Base-by-base conservation (phyloP, 2,113 vertebrate genomes). In the Pipra filicauda region DNA sequence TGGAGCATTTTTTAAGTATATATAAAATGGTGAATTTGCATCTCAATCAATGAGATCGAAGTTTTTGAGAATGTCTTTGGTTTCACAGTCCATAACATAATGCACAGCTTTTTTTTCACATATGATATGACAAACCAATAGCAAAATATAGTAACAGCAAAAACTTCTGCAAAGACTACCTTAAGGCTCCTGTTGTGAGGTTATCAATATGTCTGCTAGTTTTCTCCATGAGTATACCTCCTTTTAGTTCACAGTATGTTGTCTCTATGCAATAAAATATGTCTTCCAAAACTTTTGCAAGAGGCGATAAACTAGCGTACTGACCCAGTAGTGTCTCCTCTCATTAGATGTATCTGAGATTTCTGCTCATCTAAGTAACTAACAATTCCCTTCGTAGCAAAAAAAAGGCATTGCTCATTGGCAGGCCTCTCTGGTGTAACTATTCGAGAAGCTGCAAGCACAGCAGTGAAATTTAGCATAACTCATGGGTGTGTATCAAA, bases 201-300 rank as follows among this genome's bases (percentile, higher is more conserved):
- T 46, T 71, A 87, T 69, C 76, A 84, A 74, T 55, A 87, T 31
- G 5, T 70, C 74, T 30, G 10, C 43, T 31, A 58, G 22, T 64
- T 91, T 93, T 92, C 85, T 96, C 74, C 58, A 57, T 31, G 33
- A 91, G 19, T 85, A 90, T 95, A 74, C 78, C 35, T 79, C 84
- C 70, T 85, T 94, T 77, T 76, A 70, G 30, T 76, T 92, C 21
- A 44, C 59, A 89, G 48, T 89, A 64, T 70, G 39, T 93, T 59
- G 17, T 41, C 30, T 39, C 39, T 70, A 5, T 17, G 46, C 57
- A 91, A 87, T 82, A 81, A 6, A 71, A 37, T 28, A 23, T 49
- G n/a, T 76, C 44, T 49, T 85, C 19, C 10, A 41, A 76, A 90
- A 91, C 26, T 88, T 78, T 7, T 31, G 33, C 35, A 27, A 82